Conservation (phyloP, 2,888 invertebrate genomes). For the Papilio demoleus region DNA sequence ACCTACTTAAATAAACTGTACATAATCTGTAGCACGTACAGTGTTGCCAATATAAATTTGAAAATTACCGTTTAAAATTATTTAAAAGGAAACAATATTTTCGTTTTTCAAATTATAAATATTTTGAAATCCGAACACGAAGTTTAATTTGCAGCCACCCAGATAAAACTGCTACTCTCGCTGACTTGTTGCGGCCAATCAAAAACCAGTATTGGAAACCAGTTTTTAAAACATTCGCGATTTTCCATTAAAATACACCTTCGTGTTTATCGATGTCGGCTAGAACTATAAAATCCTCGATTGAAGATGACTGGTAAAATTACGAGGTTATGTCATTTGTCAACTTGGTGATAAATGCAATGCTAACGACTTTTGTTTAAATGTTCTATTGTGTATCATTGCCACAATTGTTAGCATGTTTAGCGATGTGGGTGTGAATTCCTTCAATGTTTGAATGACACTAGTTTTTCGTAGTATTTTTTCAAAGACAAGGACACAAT, state of each 20-base stretch:
- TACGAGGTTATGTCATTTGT: slow-evolving; percentile 37
- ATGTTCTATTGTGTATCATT: slow-evolving; percentile 40
- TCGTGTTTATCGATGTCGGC: slow-evolving; percentile 12
- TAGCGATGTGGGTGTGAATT: slow-evolving; percentile 39
- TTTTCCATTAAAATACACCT: slow-evolving; percentile 1
- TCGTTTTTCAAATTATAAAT: neutral
- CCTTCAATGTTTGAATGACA: slow-evolving; percentile 28
- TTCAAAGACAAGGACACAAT: slow-evolving; percentile 13
- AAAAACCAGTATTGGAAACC: slow-evolving; percentile 37
- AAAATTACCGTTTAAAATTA: neutral
- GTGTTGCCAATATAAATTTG: neutral
- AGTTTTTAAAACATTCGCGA: slow-evolving; percentile 30
- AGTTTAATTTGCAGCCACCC: slow-evolving; percentile 15
- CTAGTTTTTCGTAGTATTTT: slow-evolving; percentile 4
- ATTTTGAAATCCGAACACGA: neutral
- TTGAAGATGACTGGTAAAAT: slow-evolving; percentile 5
- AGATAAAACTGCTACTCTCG: slow-evolving; percentile 34
- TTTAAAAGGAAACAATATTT: neutral
- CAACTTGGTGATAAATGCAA: slow-evolving; percentile 41
- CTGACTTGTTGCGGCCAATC: slow-evolving; percentile 11
- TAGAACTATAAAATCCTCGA: slow-evolving; percentile 1
- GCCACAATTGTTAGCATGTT: slow-evolving; percentile 47
- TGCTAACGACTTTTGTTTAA: slow-evolving; percentile 36
- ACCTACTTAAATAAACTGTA: neutral
- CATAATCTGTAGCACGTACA: neutral